A percentile compares a stretch with the other conserved stretches of the same genome.
phyloP scores from a whole-genome alignment of 2,888 invertebrate genomes.

The Thalpophila matura region DNA sequence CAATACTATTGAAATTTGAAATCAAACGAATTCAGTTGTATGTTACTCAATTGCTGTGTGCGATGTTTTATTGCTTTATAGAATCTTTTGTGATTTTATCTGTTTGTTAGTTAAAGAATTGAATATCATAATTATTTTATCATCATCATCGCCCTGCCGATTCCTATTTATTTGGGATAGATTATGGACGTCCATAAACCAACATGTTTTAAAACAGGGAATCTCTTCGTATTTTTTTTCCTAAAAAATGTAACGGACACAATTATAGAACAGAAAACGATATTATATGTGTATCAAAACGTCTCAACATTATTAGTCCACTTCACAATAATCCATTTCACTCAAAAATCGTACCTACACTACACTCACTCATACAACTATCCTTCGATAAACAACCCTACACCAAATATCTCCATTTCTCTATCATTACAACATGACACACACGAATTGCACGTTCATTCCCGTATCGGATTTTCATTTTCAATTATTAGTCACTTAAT shows the following conservation, averaged over 20 bases:
- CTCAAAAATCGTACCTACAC: too few species aligned
- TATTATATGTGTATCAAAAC: too few species aligned
- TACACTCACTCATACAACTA: not conserved
- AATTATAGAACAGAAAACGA: not conserved
- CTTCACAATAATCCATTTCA: not conserved
- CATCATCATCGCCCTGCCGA: too few species aligned
- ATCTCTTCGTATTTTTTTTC: too few species aligned
- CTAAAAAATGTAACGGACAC: too few species aligned
- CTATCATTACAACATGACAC: not conserved
- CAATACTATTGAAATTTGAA: conserved; percentile 40
- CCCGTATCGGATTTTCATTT: conserved; percentile 30
- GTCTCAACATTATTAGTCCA: too few species aligned
- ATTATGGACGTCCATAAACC: too few species aligned
- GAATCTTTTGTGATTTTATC: conserved; percentile 10
- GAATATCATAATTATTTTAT: not conserved
- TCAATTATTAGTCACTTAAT: conserved; percentile 48
- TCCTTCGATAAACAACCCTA: not conserved
- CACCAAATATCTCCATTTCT: not conserved
- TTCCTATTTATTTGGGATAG: too few species aligned
- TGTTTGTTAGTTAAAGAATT: not conserved
- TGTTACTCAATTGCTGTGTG: conserved; percentile 24
- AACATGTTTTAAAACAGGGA: not conserved
- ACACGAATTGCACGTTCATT: conserved; percentile 21
- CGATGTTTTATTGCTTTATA: not conserved
- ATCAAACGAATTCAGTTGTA: conserved; percentile 28